These are phyloP conservation scores for Xanthorhoe spadicearia DNA, from an alignment of 2,888 invertebrate genomes.

Conservation along the genomic window DNA sequence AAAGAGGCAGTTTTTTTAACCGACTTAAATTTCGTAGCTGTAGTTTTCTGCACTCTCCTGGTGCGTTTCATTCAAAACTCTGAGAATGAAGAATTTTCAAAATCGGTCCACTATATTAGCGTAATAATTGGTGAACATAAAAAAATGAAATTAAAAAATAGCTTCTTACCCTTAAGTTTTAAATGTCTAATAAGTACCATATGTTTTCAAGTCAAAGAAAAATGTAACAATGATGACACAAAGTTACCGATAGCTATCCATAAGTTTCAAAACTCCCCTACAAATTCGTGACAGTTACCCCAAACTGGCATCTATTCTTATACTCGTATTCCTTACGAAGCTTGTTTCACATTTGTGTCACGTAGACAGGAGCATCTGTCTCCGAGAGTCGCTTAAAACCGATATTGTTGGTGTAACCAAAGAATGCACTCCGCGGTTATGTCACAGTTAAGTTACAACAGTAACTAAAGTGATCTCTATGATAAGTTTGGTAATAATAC, in stretches of 20 bases:
- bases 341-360: constrained; percentile 72
- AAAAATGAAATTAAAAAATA: too few relatives aligned
- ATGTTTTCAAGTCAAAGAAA: too few relatives aligned
- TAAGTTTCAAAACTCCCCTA: constrained; percentile 16
- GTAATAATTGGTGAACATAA: too few relatives aligned
- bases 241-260: not conserved
- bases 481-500: not conserved
- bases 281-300: constrained; percentile 39
- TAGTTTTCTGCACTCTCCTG: too few relatives aligned
- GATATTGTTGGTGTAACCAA: constrained; percentile 65
- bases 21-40: too few relatives aligned
- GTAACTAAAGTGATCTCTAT: constrained; percentile 12
- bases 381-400: constrained; percentile 65
- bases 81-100: too few relatives aligned
- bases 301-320: constrained; percentile 59
- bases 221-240: constrained; percentile 13
- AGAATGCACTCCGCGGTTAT: constrained; percentile 46
- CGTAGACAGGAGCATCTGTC: constrained; percentile 73
- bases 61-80: too few relatives aligned
- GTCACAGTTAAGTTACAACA: constrained; percentile 27
- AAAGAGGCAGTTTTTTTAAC: too few relatives aligned
- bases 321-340: constrained; percentile 59
- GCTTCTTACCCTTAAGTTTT: too few relatives aligned
- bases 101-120: too few relatives aligned
- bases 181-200: too few relatives aligned